Evolutionary conservation across 2,888 invertebrate genomes (phyloP).

Genomic region (Cotesia congregata): DNA sequence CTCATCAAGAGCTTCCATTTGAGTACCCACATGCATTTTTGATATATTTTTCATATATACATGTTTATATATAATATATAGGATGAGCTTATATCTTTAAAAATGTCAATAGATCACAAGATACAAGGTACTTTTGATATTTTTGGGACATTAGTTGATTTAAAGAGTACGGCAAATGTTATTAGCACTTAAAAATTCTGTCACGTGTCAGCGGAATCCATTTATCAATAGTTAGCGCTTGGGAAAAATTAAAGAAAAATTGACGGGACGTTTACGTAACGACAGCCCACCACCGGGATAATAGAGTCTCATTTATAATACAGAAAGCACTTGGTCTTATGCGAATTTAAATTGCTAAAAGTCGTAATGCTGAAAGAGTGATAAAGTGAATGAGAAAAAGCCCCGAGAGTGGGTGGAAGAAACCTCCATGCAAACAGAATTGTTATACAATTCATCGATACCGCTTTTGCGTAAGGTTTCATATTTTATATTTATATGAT

Average conservation of each 20-base stretch:
- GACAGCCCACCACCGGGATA: slow-evolving; percentile 17
- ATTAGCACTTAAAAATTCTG: background rate
- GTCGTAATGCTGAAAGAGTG: slow-evolving; percentile 43
- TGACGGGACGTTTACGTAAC: slow-evolving; percentile 46
- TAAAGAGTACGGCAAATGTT: too few species aligned
- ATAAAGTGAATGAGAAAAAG: slow-evolving; percentile 40
- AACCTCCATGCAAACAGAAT: slow-evolving; percentile 21
- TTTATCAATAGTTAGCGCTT: slow-evolving; percentile 18
- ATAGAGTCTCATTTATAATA: slow-evolving; percentile 54
- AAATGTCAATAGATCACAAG: too few species aligned
- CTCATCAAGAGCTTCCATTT: too few species aligned
- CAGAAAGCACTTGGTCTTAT: slow-evolving; percentile 44
- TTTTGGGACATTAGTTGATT: too few species aligned
- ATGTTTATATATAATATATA: too few species aligned
- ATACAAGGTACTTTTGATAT: too few species aligned
- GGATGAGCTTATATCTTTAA: too few species aligned
- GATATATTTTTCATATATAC: too few species aligned
- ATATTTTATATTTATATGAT: too few species aligned
- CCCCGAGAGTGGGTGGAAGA: slow-evolving; percentile 33
- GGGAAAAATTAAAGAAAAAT: slow-evolving; percentile 40
- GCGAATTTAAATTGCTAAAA: slow-evolving; percentile 53
- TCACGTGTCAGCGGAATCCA: background rate
- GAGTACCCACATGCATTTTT: too few species aligned
- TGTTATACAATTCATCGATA: slow-evolving; percentile 13
- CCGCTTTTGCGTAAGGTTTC: background rate